These are phyloP conservation scores for Pollenia griseotomentosa DNA, from an alignment of 2,888 invertebrate genomes.

Conservation along the genomic window DNA sequence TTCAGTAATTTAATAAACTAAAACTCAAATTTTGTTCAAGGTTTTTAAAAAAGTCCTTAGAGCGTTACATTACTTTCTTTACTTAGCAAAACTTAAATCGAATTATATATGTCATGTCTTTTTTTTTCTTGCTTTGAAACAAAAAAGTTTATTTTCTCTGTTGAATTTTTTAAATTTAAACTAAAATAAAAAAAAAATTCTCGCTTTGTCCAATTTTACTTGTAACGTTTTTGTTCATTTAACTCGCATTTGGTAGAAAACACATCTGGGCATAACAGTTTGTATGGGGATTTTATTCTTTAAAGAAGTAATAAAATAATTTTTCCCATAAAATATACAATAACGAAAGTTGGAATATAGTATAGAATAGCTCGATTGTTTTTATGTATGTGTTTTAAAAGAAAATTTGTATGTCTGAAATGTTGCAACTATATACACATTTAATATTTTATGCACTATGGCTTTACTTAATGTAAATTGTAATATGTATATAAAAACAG, in stretches of 20 bases:
- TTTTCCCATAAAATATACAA: constrained; percentile 33
- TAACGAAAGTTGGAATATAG: background rate
- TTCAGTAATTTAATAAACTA: too few relatives aligned
- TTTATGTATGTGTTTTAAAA: background rate
- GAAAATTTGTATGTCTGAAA: too few relatives aligned
- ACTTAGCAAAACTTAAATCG: background rate
- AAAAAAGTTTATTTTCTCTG: background rate
- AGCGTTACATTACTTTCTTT: background rate
- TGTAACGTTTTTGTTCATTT: background rate
- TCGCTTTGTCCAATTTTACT: too few relatives aligned
- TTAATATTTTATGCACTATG: too few relatives aligned
- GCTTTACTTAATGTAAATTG: too few relatives aligned
- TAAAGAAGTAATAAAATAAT: constrained; percentile 43
- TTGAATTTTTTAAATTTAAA: background rate
- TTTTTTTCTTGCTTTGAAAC: background rate
- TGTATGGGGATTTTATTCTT: constrained; percentile 22
- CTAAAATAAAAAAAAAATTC: background rate
- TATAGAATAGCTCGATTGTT: background rate
- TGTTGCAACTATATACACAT: too few relatives aligned
- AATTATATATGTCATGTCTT: background rate
- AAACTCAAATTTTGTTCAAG: background rate
- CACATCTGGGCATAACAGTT: constrained; percentile 56
- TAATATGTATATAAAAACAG: too few relatives aligned
- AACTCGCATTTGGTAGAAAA: background rate
- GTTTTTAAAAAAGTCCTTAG: background rate